Evolutionary conservation across 2,113 vertebrate genomes (phyloP).

Genomic region (Pachycephala philippinensis): DNA sequence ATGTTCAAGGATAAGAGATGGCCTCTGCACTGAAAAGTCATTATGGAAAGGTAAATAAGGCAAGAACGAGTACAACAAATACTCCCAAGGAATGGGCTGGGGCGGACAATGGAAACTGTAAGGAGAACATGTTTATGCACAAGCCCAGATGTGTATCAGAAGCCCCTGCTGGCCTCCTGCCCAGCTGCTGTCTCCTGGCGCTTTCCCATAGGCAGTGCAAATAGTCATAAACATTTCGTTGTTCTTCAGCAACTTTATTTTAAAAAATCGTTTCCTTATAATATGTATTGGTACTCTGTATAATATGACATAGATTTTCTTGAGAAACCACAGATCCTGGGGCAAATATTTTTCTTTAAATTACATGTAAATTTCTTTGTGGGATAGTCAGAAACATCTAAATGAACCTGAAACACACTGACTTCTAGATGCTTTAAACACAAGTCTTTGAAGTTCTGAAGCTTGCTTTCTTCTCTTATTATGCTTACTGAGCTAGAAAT

Average conservation of each 20-base stretch:
- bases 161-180: constrained; percentile 25
- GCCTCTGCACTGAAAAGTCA: constrained; percentile 45
- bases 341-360: neutral
- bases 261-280: neutral
- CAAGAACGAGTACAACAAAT: constrained; percentile 47
- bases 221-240: neutral
- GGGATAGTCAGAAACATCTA: neutral
- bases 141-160: constrained; percentile 52
- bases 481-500: neutral
- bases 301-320: neutral
- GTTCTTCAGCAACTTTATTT: neutral
- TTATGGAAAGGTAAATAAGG: constrained; percentile 58
- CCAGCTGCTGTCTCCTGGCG: neutral
- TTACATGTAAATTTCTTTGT: neutral
- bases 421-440: neutral
- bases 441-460: neutral
- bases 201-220: neutral
- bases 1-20: constrained; percentile 16
- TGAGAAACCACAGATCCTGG: neutral
- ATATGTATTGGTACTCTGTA: neutral
- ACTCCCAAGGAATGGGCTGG: constrained; percentile 17
- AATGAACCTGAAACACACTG: neutral
- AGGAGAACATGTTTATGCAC: constrained; percentile 27
- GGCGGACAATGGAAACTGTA: constrained; percentile 3
- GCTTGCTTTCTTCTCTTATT: neutral